A percentile compares a stretch with the other conserved stretches of the same genome.
Evolutionary conservation across 2,113 vertebrate genomes (phyloP).

Genomic region (Rhizomys pruinosus): DNA sequence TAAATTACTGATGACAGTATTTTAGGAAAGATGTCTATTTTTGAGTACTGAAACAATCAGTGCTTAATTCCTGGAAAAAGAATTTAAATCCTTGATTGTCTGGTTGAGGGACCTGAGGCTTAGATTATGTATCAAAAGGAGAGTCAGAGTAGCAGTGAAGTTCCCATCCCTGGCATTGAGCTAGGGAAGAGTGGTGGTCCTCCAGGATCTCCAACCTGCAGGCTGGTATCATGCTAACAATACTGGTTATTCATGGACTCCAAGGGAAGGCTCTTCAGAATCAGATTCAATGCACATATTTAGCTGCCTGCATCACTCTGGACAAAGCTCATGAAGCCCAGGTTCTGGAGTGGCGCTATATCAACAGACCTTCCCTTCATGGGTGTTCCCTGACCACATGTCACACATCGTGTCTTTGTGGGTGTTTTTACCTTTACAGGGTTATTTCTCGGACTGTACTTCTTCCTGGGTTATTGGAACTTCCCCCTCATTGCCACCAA

Average conservation of each 20-base stretch:
- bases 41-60: not conserved
- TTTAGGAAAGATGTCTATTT: not conserved
- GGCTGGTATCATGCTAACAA: not conserved
- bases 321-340: not conserved
- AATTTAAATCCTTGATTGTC: slow-evolving; percentile 9
- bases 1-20: not conserved
- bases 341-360: not conserved
- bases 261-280: not conserved
- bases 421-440: not conserved
- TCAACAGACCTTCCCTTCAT: not conserved
- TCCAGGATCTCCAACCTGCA: rapidly evolving
- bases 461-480: not conserved
- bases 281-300: not conserved
- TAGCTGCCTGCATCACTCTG: not conserved
- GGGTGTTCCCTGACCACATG: not conserved
- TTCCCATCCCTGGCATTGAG: not conserved
- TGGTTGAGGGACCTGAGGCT: not conserved
- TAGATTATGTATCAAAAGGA: not conserved
- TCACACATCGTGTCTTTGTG: not conserved
- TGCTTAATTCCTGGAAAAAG: not conserved
- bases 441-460: not conserved
- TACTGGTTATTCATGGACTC: not conserved
- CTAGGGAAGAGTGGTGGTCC: not conserved
- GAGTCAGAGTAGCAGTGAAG: not conserved
- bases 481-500: not conserved